These are phyloP conservation scores for Labroides dimidiatus DNA, from an alignment of 2,797 vertebrate species.

Conservation along the genomic window DNA sequence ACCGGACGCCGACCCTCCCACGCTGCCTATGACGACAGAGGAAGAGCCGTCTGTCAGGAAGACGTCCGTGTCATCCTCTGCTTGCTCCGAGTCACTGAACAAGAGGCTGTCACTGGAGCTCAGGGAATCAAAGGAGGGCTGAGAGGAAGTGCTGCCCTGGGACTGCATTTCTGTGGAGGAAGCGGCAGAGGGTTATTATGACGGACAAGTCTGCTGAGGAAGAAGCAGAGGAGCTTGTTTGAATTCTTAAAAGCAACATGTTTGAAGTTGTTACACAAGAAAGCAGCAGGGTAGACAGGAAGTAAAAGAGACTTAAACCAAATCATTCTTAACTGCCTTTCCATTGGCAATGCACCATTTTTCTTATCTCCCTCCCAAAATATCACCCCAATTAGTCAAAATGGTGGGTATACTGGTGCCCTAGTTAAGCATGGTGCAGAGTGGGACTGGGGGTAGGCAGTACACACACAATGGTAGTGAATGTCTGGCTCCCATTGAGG, in stretches of 20 bases:
- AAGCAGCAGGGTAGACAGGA: background rate
- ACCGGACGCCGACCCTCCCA: conserved; percentile 5
- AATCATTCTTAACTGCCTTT: conserved; percentile 17
- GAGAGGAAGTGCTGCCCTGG: conserved; percentile 81
- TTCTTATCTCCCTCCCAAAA: conserved; percentile 39
- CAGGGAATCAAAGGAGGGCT: conserved; percentile 82
- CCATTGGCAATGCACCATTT: conserved; percentile 17
- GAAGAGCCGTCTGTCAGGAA: conserved; percentile 79
- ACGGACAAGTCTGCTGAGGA: background rate
- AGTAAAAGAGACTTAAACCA: conserved; percentile 1
- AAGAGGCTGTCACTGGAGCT: conserved; percentile 82
- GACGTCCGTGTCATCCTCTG: conserved; percentile 79
- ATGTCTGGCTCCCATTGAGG: conserved; percentile 81
- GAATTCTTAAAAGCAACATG: conserved; percentile 19
- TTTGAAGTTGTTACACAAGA: conserved; percentile 17
- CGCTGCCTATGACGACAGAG: conserved; percentile 46
- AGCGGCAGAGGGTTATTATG: conserved; percentile 21
- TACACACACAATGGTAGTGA: conserved; percentile 76
- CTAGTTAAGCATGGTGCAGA: conserved; percentile 77
- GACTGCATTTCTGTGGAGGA: conserved; percentile 81
- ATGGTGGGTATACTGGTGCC: conserved; percentile 76
- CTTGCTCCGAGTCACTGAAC: conserved; percentile 82
- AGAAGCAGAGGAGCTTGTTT: background rate
- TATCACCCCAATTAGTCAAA: conserved; percentile 69
- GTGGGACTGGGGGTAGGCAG: conserved; percentile 71